These are phyloP conservation scores for Numenius arquata DNA, from an alignment of 2,113 vertebrate species.

Conservation along the genomic window DNA sequence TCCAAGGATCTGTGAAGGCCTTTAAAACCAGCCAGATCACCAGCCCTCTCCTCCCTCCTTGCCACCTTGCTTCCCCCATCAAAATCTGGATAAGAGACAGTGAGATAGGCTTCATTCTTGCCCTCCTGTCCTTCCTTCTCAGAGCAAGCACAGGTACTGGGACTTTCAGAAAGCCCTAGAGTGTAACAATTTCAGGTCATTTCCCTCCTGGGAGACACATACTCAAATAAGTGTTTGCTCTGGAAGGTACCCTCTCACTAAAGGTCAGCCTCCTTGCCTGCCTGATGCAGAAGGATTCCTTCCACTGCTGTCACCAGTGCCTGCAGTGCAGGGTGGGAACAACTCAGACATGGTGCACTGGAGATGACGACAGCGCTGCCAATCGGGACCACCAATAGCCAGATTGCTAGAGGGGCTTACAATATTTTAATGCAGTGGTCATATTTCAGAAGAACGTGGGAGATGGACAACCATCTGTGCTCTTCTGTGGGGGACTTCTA, in stretches of 20 bases:
- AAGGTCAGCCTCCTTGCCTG: background rate
- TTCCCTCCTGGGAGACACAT: background rate
- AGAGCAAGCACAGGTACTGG: background rate
- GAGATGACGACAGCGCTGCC: background rate
- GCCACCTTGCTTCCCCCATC: background rate
- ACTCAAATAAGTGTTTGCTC: background rate
- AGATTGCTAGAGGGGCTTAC: background rate
- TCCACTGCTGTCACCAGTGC: background rate
- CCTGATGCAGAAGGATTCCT: background rate
- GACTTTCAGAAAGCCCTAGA: background rate
- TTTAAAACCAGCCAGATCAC: background rate
- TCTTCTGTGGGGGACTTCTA: background rate
- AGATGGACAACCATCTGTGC: background rate
- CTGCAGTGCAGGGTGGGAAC: background rate
- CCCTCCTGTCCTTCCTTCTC: background rate
- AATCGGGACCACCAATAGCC: rapidly evolving
- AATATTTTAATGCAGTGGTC: background rate
- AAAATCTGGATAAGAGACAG: background rate
- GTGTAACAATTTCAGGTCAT: background rate
- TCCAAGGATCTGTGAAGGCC: background rate
- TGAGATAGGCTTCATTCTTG: background rate
- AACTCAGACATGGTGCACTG: background rate
- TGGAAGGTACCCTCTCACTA: background rate
- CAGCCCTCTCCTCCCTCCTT: background rate
- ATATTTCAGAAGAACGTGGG: background rate